phyloP scores from a whole-genome alignment of 2,113 vertebrate genomes.

The Pygoscelis adeliae region DNA sequence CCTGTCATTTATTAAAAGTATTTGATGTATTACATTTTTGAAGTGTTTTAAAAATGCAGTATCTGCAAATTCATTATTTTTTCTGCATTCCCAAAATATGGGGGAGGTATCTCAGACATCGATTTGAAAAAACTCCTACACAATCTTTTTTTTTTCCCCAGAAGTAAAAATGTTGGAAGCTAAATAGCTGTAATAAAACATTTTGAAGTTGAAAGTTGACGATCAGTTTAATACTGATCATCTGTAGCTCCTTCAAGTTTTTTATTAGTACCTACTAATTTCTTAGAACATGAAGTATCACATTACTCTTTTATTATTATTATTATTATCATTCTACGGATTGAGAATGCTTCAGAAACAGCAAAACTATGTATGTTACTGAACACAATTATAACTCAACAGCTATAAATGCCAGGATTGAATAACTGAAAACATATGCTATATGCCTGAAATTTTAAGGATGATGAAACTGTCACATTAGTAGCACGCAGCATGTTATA shows the following conservation, averaged over 20 bases:
- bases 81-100: not conserved
- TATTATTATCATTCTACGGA: not conserved
- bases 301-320: not conserved
- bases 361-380: constrained; percentile 8
- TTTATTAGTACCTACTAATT: not conserved
- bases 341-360: not conserved
- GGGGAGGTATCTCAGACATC: not conserved
- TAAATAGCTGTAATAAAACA: not conserved
- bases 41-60: not conserved
- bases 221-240: not conserved
- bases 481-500: constrained; percentile 43
- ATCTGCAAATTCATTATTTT: not conserved
- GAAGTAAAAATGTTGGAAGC: not conserved
- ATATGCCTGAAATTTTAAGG: constrained; percentile 66
- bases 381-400: constrained; percentile 18
- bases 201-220: not conserved
- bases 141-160: not conserved
- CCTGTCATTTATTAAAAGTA: not conserved
- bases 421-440: constrained; percentile 63
- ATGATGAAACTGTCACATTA: constrained; percentile 65
- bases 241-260: not conserved
- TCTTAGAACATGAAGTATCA: not conserved
- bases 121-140: not conserved
- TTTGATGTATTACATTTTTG: not conserved
- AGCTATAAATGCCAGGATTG: constrained; percentile 14